Base-by-base conservation (phyloP, 1,140 invertebrate genomes). In the Riptortus pedestris region DNA sequence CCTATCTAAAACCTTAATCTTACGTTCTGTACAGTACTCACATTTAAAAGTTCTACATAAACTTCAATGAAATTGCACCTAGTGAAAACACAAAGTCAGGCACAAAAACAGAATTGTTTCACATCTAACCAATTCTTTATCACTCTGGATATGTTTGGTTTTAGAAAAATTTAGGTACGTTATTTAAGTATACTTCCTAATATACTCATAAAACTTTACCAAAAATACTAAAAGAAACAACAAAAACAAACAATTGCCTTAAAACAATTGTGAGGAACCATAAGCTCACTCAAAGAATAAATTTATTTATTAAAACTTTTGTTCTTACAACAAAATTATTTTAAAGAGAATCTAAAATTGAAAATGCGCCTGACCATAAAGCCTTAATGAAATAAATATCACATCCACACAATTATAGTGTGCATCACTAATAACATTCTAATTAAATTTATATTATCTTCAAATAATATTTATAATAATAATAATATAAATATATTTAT, bases 31-130 rank as follows among this genome's bases (percentile, higher is more conserved):
- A 59, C 57, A 59, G 20, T 59, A 31, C 28, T 59, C 31, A 59
- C 26, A 16, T 20, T 38, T 31, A 33, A 59, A 59, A 59, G 14
- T 59, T 33, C 57, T 38, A 59, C 28, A 59, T 24, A 12, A 38
- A 33, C 33, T 38, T 33, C 57, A 33, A 59, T 26, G 57, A 59
- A 59, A 59, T 59, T 59, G 57, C 57, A 59, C 57, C 57, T 59
- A 55, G 51, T 27, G 57, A 38, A 59, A 33, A 59, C 22, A 59
- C 57, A 59, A 22, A 59, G 57, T 59, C 57, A 59, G 57, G 33
- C 57, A 59, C 57, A 59, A 59, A 2, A 59, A 20, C 12, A 31
- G 18, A 1, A 22, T 55, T 2, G 20, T 26, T 55, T 55, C 18
- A 27, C 7, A 16, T 24, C 26, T 24, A 55, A 55, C 24, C 12